Percentiles rank a stretch among this genome's conserved stretches.
Evolutionary conservation across 2,113 vertebrate species (phyloP).

Genomic region (Salvator merianae): DNA sequence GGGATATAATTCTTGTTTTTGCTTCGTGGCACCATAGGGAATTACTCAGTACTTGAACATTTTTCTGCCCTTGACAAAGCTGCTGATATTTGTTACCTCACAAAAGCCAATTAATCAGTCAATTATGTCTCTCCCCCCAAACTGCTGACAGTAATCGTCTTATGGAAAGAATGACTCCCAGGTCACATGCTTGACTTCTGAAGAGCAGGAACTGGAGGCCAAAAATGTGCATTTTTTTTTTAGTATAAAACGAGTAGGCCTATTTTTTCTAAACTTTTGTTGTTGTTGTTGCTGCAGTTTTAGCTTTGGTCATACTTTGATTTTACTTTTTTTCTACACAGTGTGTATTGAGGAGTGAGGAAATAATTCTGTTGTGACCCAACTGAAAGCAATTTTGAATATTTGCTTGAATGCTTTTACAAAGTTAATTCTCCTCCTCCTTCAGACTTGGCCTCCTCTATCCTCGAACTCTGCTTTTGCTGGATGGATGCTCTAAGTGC

Average conservation of each 20-base stretch:
- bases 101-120: slow-evolving; percentile 17
- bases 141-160: not conserved
- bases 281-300: not conserved
- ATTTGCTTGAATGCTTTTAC: not conserved
- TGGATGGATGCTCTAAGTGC: rapidly evolving
- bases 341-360: not conserved
- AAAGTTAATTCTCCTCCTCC: not conserved
- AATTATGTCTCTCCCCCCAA: not conserved
- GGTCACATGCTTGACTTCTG: slow-evolving; percentile 7
- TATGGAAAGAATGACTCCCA: not conserved
- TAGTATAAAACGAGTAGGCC: not conserved
- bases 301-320: not conserved
- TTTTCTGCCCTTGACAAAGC: not conserved
- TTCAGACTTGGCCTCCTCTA: not conserved
- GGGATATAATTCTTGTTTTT: not conserved
- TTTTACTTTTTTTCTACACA: not conserved
- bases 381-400: slow-evolving; percentile 19
- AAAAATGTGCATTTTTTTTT: not conserved
- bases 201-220: not conserved
- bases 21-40: not conserved
- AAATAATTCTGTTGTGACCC: rapidly evolving
- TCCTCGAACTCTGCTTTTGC: not conserved
- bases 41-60: not conserved
- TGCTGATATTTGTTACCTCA: not conserved
- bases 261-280: not conserved